These are phyloP conservation scores for Rapana venosa DNA, from an alignment of 2,888 invertebrate species.

Conservation along the genomic window DNA sequence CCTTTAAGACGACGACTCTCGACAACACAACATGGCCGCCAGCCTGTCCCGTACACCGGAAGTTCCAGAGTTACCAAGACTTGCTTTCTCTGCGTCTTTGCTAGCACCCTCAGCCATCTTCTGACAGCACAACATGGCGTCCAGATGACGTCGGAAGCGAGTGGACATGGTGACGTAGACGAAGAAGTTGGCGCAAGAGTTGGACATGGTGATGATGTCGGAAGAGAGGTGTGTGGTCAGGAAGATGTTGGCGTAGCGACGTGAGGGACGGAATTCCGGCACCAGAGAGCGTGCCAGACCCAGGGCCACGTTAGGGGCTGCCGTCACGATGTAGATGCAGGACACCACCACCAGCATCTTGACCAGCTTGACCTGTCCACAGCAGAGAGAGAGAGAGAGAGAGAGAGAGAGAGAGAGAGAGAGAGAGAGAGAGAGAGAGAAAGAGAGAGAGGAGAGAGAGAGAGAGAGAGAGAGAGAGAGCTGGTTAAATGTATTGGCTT, in stretches of 20 bases:
- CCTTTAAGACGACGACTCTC: no score
- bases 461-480: neutral
- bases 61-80: no score
- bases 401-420: neutral
- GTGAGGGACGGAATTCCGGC: neutral
- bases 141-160: slow-evolving; percentile 20
- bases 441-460: neutral
- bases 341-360: slow-evolving; percentile 40
- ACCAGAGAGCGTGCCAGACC: neutral
- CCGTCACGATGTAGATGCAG: slow-evolving; percentile 31
- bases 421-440: neutral
- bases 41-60: no score
- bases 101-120: neutral
- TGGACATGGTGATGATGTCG: neutral
- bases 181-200: slow-evolving; percentile 39
- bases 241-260: slow-evolving; percentile 27
- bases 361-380: neutral
- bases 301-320: slow-evolving; percentile 39
- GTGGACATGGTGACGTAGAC: slow-evolving; percentile 31
- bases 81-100: neutral
- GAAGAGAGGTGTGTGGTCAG: neutral
- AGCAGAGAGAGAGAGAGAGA: neutral
- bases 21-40: no score
- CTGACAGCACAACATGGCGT: neutral
- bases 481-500: no score